Percentiles rank a stretch among this genome's conserved stretches.
These are phyloP conservation scores for Enteromius radiatus DNA, from an alignment of 2,797 vertebrate species.

Conservation along the genomic window DNA sequence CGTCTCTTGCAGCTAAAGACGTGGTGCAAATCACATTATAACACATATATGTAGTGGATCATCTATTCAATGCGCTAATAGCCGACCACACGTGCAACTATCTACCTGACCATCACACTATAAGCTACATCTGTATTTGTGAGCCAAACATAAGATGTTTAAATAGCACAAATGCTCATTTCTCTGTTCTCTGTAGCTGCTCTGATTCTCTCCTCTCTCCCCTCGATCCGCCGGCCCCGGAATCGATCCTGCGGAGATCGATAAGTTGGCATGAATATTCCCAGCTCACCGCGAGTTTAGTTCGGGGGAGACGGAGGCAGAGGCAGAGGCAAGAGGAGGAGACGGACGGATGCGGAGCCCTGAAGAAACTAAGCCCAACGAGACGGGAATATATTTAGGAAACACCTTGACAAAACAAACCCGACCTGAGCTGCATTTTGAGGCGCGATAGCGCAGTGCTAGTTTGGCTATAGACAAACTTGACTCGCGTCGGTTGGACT, in stretches of 20 bases:
- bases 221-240: constrained; percentile 88
- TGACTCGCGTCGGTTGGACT: constrained; percentile 4
- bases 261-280: constrained; percentile 95
- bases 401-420: constrained; percentile 4
- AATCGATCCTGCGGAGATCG: constrained; percentile 92
- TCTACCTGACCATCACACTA: neutral
- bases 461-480: constrained; percentile 5
- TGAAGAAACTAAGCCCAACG: constrained; percentile 41
- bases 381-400: constrained; percentile 42
- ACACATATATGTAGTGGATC: neutral
- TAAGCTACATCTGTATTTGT: constrained; percentile 14
- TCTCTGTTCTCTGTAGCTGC: constrained; percentile 66
- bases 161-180: constrained; percentile 29
- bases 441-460: neutral
- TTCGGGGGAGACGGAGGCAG: constrained; percentile 82
- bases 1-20: neutral
- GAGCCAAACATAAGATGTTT: neutral
- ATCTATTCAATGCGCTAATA: neutral
- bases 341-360: constrained; percentile 70
- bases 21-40: neutral
- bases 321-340: constrained; percentile 80
- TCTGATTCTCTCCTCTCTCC: constrained; percentile 68
- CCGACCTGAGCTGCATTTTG: constrained; percentile 10
- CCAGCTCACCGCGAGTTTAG: constrained; percentile 83
- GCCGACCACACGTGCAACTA: neutral